Base-by-base conservation (phyloP, 2,888 invertebrate genomes). In the Andrena bicolor region DNA sequence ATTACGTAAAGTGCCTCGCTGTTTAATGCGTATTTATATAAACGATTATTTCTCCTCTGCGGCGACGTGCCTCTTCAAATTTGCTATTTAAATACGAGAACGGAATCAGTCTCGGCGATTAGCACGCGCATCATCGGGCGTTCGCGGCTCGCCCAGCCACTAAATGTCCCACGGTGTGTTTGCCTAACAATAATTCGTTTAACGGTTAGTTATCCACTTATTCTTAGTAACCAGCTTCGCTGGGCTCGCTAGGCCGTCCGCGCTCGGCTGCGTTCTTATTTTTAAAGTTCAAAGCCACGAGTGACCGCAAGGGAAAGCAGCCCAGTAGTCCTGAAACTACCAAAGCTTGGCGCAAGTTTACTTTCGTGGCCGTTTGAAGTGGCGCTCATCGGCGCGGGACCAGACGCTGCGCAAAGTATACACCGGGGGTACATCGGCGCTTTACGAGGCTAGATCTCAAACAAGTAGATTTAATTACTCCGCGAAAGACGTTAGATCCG, bases 331-430 rank as follows among this genome's bases (percentile, higher is more conserved):
- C 68, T 51, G 28, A 41, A 70, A 70, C 41, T 35, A 61, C 26
- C 76, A 58, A 81, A 70, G 69, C 60, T 51, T 32, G n/a, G 53
- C 2, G 64, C 30, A 61, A 32, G 83, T 83, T 83, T 83, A 83
- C 83, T 58, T 83, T 78, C 41, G 66, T 13, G 53, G 73, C 51
- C 83, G 83, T 83, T 83, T 83, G 83, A 83, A 83, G 83, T 63
- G 82, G 82, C 66, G 82, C 73, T 61, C 70, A 82, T 71, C 70
- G 73, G 61, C 32, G 20, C 35, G 32, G 4, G 70, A 71, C 77
- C 83, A 77, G 81, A 82, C 73, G 73, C 64, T 30, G 32, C 8
- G 30, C 4, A 49, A 35, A 73, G 60, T 82, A 76, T 49, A 79
- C 74, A 80, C 16, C 23, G 28, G 23, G 23, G 61, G 4, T 51